phyloP scores from a whole-genome alignment of 2,797 vertebrate genomes.

The Phylloscopus collybita region DNA sequence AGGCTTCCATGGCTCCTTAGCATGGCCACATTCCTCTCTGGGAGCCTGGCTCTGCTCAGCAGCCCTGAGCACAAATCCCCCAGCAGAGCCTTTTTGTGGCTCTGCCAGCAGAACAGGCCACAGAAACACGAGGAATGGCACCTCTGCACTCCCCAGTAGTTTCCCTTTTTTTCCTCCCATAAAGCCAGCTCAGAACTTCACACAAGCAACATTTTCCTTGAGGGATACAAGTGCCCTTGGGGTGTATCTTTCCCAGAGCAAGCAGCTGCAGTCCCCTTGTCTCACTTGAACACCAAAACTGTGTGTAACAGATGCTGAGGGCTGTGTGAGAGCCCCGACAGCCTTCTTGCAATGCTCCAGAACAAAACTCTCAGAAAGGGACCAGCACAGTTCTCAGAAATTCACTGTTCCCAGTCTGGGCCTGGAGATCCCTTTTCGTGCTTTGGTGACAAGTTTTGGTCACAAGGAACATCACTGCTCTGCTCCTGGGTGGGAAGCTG shows the following conservation, averaged over 20 bases:
- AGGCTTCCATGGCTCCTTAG: neutral
- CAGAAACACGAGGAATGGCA: neutral
- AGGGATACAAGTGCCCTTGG: neutral
- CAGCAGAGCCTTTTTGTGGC: neutral
- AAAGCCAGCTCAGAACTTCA: neutral
- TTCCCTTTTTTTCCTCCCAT: neutral
- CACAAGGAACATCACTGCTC: neutral
- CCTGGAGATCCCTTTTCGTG: neutral
- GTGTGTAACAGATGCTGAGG: neutral
- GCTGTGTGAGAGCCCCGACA: neutral
- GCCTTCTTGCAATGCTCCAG: neutral
- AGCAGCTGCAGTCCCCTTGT: neutral
- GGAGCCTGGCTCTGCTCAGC: neutral
- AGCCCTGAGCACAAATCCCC: fast-evolving
- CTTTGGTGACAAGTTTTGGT: neutral
- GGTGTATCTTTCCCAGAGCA: neutral
- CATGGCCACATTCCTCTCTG: neutral
- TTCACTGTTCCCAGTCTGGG: neutral
- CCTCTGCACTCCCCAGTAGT: neutral
- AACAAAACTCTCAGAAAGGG: neutral
- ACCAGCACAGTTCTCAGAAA: neutral
- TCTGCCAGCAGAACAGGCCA: neutral
- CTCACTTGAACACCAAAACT: neutral
- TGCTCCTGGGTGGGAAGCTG: neutral
- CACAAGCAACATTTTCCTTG: fast-evolving